Evolutionary conservation across 2,113 vertebrate species (phyloP).

Genomic region (Ctenomys sociabilis): DNA sequence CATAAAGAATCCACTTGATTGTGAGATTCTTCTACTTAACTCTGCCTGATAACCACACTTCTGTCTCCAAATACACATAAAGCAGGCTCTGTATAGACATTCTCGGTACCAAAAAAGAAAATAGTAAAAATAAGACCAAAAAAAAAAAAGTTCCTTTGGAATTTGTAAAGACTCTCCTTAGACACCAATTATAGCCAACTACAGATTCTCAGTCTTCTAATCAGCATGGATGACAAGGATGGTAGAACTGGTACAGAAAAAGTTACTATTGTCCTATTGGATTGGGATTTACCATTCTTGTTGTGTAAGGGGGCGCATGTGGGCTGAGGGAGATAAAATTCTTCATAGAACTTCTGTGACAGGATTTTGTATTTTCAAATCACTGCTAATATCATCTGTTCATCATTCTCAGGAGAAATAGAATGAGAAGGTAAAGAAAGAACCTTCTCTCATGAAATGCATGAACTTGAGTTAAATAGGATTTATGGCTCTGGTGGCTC

Average conservation of each 20-base stretch:
- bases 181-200: neutral
- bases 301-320: neutral
- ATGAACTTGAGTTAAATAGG: conserved; percentile 57
- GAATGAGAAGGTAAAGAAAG: conserved; percentile 46
- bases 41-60: neutral
- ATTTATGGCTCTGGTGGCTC: conserved; percentile 65
- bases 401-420: conserved; percentile 60
- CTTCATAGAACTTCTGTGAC: neutral
- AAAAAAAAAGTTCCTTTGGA: no score
- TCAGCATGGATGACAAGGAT: neutral
- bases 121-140: no score
- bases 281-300: neutral
- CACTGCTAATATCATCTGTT: conserved; percentile 38
- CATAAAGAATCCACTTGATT: neutral
- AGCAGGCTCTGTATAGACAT: neutral
- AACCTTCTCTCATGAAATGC: conserved; percentile 42
- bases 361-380: conserved; percentile 64
- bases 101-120: no score
- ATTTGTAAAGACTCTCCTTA: neutral
- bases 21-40: neutral
- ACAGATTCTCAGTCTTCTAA: neutral
- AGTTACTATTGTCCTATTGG: neutral
- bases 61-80: neutral
- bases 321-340: no score
- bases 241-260: neutral